These are phyloP conservation scores for Hippopotamyrus pictus DNA, from an alignment of 2,797 vertebrate species.

Conservation along the genomic window DNA sequence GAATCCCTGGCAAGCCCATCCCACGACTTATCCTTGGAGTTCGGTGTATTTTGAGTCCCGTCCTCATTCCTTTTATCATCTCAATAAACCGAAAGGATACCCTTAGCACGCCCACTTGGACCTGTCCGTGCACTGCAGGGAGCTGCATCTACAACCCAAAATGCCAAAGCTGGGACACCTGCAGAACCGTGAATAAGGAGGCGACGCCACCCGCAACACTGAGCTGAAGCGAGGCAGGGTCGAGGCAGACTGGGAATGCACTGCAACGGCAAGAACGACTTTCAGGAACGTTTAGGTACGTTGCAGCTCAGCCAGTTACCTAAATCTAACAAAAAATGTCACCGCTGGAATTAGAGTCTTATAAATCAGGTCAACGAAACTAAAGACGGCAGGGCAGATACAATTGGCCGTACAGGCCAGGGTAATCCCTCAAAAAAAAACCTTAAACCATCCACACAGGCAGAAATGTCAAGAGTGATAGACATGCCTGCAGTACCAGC, in stretches of 20 bases:
- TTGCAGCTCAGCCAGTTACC: not conserved
- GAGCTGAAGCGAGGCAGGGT: not conserved
- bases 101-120: not conserved
- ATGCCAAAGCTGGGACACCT: not conserved
- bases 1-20: not conserved
- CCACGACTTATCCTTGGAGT: not conserved
- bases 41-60: not conserved
- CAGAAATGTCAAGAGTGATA: not conserved
- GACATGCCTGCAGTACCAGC: not conserved
- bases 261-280: not conserved
- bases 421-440: not conserved
- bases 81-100: not conserved
- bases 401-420: not conserved
- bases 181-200: not conserved
- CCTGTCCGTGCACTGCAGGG: not conserved
- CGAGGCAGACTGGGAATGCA: not conserved
- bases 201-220: not conserved
- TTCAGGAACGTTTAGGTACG: constrained; percentile 1
- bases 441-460: not conserved
- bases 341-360: not conserved
- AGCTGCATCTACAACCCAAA: not conserved
- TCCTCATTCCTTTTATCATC: not conserved
- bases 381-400: not conserved
- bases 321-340: not conserved
- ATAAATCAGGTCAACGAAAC: not conserved